Evolutionary conservation across 2,888 invertebrate genomes (phyloP).

Genomic region (Ophion costatus): DNA sequence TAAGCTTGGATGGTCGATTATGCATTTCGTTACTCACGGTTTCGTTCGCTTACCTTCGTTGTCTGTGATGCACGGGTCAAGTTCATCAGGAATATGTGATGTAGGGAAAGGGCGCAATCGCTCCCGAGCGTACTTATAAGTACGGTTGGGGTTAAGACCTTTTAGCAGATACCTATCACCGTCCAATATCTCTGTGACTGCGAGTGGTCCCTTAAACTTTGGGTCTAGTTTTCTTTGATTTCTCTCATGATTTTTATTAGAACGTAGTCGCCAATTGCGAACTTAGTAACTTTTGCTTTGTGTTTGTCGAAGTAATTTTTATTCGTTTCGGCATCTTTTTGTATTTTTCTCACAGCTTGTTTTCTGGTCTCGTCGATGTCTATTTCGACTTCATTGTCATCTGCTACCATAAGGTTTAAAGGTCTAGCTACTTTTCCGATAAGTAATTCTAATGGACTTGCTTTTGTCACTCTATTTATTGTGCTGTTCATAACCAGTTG

Average conservation of each 20-base stretch:
- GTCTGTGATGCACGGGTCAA: not conserved
- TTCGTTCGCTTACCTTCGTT: not conserved
- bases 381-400: constrained; percentile 44
- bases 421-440: constrained; percentile 71
- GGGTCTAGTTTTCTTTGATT: constrained; percentile 53
- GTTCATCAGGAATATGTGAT: not conserved
- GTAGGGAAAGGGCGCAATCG: constrained; percentile 32
- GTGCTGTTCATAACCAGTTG: constrained; percentile 74
- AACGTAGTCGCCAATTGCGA: constrained; percentile 42
- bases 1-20: not conserved
- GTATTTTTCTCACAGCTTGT: constrained; percentile 36
- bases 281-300: constrained; percentile 43
- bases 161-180: constrained; percentile 47
- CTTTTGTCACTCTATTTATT: constrained; percentile 68
- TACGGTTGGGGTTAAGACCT: constrained; percentile 36
- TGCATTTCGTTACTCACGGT: not conserved
- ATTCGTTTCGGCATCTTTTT: constrained; percentile 36
- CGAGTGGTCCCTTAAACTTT: constrained; percentile 45
- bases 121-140: constrained; percentile 51
- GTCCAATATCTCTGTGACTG: constrained; percentile 36
- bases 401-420: constrained; percentile 41
- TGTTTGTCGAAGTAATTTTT: constrained; percentile 39
- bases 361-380: constrained; percentile 48
- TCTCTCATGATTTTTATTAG: constrained; percentile 49
- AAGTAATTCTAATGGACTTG: constrained; percentile 72